Conservation (phyloP, 1,140 invertebrate species). For the Drosophila sp. region DNA sequence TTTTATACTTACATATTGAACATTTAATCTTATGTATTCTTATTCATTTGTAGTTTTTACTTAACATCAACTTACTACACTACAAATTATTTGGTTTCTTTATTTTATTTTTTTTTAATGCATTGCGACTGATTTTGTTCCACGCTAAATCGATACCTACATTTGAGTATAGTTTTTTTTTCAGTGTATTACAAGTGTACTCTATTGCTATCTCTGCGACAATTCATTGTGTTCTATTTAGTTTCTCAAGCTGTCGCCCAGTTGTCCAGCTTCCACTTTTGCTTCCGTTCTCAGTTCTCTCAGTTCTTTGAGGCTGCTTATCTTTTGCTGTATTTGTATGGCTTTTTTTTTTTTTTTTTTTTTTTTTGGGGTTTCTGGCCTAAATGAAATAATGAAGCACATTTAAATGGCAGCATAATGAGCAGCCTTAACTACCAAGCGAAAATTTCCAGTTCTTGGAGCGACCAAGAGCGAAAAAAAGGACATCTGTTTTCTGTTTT, state of each 20-base stretch:
- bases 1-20: too few species aligned
- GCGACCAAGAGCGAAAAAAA: constrained; percentile 46
- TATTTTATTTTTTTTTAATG: too few species aligned
- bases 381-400: constrained; percentile 58
- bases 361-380: constrained; percentile 34
- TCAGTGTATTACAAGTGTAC: not conserved
- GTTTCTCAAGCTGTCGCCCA: constrained; percentile 73
- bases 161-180: too few species aligned
- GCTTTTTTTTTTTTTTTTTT: constrained; percentile 52
- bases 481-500: constrained; percentile 67
- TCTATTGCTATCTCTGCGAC: constrained; percentile 11
- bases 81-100: too few species aligned
- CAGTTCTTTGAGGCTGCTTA: constrained; percentile 56
- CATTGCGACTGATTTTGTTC: too few species aligned
- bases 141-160: too few species aligned
- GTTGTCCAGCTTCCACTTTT: constrained; percentile 24
- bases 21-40: too few species aligned
- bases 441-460: not conserved
- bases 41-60: too few species aligned
- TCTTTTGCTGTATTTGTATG: constrained; percentile 73
- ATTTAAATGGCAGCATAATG: constrained; percentile 60
- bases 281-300: not conserved
- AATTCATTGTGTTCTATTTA: constrained; percentile 55
- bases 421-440: constrained; percentile 47
- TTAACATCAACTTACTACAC: too few species aligned